Conservation (phyloP, 2,113 vertebrate genomes). For the Jacana jacana region DNA sequence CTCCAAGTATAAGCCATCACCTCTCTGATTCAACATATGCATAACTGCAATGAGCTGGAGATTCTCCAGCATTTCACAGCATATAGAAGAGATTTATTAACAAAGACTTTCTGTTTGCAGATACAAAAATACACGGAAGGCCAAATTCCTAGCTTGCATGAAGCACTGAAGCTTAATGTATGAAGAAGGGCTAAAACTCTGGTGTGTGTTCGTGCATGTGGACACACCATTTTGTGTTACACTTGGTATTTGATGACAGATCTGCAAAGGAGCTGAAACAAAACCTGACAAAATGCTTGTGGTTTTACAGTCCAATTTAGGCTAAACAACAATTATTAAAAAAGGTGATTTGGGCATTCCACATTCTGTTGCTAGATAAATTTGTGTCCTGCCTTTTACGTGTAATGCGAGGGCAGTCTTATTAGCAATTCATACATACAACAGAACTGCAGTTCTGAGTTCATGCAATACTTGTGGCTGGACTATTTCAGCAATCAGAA, state of each 20-base stretch:
- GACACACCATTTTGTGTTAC: not conserved
- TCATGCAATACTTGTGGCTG: not conserved
- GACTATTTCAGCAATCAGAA: not conserved
- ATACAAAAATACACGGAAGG: not conserved
- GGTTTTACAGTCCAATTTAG: not conserved
- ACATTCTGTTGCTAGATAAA: not conserved
- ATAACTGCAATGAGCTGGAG: constrained; percentile 34
- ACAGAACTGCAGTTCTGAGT: not conserved
- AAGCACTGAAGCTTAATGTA: not conserved
- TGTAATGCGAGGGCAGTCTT: not conserved
- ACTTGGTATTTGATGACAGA: not conserved
- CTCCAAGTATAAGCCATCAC: constrained; percentile 20
- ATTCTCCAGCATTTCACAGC: constrained; percentile 37
- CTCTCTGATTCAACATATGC: constrained; percentile 47
- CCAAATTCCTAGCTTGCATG: not conserved
- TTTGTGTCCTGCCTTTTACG: not conserved
- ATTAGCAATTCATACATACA: not conserved
- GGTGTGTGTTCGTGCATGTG: rapidly evolving
- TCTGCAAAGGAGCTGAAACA: not conserved
- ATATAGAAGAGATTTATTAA: constrained; percentile 48
- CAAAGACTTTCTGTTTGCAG: constrained; percentile 17
- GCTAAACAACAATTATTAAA: not conserved
- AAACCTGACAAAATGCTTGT: not conserved
- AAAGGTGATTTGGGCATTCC: not conserved
- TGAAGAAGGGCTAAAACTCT: not conserved